Conservation (phyloP, 2,797 vertebrate species). For the Mormyrus proboscirostris region DNA sequence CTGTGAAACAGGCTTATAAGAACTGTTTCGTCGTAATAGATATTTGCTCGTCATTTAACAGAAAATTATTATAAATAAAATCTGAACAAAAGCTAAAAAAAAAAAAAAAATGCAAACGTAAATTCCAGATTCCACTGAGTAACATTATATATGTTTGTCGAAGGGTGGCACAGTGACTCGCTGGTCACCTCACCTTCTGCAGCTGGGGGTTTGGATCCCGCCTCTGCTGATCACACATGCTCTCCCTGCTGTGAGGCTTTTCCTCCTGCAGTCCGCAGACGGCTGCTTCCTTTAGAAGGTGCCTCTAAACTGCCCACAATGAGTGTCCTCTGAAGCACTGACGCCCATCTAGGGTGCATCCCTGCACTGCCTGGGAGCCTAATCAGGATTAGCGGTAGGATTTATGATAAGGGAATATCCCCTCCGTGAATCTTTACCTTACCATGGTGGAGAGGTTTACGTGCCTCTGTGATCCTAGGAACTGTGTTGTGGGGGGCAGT, state of each 20-base stretch:
- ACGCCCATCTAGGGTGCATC: neutral
- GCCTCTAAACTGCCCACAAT: neutral
- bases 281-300: neutral
- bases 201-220: neutral
- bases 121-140: neutral
- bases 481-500: neutral
- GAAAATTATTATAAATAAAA: neutral
- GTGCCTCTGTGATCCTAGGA: neutral
- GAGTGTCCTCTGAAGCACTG: neutral
- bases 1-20: neutral
- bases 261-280: neutral
- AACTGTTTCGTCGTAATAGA: neutral
- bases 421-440: neutral
- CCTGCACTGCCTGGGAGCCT: neutral
- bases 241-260: neutral
- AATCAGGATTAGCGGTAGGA: neutral
- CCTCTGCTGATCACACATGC: neutral
- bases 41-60: neutral
- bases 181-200: neutral
- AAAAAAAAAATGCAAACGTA: neutral
- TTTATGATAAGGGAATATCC: neutral
- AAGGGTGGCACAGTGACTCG: neutral
- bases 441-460: neutral
- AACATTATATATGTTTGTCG: neutral
- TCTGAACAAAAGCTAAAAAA: neutral